These are phyloP conservation scores for Blastobasis adustella DNA, from an alignment of 2,888 invertebrate species.

Conservation along the genomic window DNA sequence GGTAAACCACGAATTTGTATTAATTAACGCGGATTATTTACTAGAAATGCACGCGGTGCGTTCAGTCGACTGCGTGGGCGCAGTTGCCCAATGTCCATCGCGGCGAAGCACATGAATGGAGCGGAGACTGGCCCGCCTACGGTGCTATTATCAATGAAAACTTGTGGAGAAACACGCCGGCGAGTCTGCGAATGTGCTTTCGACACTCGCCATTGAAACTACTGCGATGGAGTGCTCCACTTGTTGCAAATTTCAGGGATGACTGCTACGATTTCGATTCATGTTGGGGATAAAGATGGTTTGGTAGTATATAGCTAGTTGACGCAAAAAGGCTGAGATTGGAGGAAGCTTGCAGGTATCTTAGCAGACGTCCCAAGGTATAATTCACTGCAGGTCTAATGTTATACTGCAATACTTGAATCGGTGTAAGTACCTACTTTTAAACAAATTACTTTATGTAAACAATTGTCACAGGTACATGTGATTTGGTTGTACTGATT, in stretches of 20 bases:
- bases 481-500: too few relatives aligned
- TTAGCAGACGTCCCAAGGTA: too few relatives aligned
- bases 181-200: slow-evolving; percentile 47
- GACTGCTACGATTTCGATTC: neutral
- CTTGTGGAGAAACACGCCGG: slow-evolving; percentile 52
- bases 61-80: slow-evolving; percentile 52
- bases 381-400: too few relatives aligned
- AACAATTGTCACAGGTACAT: too few relatives aligned
- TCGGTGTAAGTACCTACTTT: too few relatives aligned
- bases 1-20: slow-evolving; percentile 47
- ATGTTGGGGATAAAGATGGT: too few relatives aligned
- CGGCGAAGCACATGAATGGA: slow-evolving; percentile 52
- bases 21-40: slow-evolving; percentile 63
- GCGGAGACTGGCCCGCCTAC: slow-evolving; percentile 58
- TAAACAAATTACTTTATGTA: too few relatives aligned
- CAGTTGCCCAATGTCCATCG: slow-evolving; percentile 46
- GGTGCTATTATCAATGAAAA: slow-evolving; percentile 54
- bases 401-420: too few relatives aligned
- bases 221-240: slow-evolving; percentile 28
- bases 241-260: slow-evolving; percentile 1
- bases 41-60: slow-evolving; percentile 28
- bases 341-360: too few relatives aligned
- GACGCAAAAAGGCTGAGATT: too few relatives aligned
- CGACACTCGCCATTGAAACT: slow-evolving; percentile 51
- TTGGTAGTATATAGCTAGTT: too few relatives aligned